Conservation (phyloP, 2,888 invertebrate genomes). For the Callimorpha dominula region DNA sequence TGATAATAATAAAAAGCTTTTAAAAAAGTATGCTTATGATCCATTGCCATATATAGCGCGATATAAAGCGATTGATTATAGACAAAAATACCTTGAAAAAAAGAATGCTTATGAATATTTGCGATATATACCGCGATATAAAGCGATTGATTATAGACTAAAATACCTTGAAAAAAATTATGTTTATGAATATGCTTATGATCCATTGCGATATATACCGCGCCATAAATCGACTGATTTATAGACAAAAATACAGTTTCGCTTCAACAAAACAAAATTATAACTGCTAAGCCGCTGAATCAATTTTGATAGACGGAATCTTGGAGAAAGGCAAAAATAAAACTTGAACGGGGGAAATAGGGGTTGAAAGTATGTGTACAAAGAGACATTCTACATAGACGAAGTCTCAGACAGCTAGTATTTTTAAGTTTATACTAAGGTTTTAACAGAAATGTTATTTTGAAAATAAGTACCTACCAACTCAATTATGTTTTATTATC, state of each 20-base stretch:
- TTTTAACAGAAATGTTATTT: neutral
- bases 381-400: neutral
- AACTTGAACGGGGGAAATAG: too few species aligned
- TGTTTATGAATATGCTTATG: too few species aligned
- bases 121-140: too few species aligned
- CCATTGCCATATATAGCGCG: neutral
- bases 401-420: neutral
- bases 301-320: too few species aligned
- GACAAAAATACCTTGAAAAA: too few species aligned
- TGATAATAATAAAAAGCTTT: too few species aligned
- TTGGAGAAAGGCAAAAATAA: too few species aligned
- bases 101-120: too few species aligned
- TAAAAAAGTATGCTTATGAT: too few species aligned
- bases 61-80: neutral
- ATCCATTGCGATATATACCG: neutral
- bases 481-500: neutral
- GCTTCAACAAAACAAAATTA: conserved; percentile 3
- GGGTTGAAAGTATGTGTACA: too few species aligned
- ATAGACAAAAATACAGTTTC: neutral
- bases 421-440: neutral
- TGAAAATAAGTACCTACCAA: neutral
- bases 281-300: too few species aligned
- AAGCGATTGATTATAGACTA: neutral
- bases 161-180: neutral
- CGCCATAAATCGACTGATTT: too few species aligned